These are phyloP conservation scores for Limnodromus scolopaceus DNA, from an alignment of 2,797 vertebrate genomes.

Conservation along the genomic window DNA sequence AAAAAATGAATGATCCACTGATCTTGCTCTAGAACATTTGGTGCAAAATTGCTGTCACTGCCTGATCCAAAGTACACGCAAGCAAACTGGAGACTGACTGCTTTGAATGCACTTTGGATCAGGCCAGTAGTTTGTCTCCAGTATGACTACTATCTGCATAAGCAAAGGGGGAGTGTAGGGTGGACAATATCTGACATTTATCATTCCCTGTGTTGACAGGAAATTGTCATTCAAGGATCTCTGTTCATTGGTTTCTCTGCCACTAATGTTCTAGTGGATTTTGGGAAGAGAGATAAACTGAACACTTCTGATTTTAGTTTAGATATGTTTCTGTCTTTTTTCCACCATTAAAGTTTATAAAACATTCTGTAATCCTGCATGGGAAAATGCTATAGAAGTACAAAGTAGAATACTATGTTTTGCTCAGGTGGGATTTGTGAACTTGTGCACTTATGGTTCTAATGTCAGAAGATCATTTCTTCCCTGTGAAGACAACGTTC, in stretches of 20 bases:
- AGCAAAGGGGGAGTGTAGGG: not conserved
- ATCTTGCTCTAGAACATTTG: not conserved
- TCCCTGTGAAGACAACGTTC: not conserved
- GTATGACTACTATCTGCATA: not conserved
- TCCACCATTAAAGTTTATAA: not conserved
- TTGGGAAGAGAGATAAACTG: not conserved
- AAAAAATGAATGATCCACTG: not conserved
- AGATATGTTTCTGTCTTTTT: not conserved
- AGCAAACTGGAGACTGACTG: not conserved
- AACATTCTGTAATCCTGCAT: not conserved
- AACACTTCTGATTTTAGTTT: not conserved
- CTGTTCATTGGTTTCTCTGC: not conserved
- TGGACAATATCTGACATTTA: not conserved
- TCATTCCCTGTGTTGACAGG: not conserved
- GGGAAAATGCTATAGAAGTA: not conserved
- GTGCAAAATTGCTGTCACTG: not conserved
- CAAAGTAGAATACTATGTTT: not conserved
- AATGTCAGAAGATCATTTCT: constrained; percentile 20
- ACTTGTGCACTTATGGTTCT: not conserved
- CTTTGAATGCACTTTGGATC: not conserved
- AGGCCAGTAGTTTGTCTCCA: not conserved
- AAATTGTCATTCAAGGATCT: not conserved
- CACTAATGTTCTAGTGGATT: not conserved
- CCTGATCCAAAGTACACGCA: not conserved
- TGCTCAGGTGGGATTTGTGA: constrained; percentile 2